Base-by-base conservation (phyloP, 2,113 vertebrate species). In the Cinclus mexicanus region DNA sequence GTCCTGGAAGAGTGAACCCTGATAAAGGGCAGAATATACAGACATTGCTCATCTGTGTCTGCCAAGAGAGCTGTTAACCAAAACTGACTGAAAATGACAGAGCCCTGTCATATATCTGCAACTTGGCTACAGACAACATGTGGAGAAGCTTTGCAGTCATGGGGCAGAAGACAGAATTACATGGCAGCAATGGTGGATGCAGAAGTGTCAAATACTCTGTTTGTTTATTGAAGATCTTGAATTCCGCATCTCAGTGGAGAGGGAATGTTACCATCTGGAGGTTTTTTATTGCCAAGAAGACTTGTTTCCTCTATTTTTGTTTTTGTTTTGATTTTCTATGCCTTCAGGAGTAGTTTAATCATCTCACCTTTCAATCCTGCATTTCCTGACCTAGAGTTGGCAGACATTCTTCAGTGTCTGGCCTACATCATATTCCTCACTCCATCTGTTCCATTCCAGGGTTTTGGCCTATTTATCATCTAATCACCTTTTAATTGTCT, bases 231-330 rank as follows among this genome's bases (percentile, higher is more conserved):
- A 67, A 25, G 22, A 82, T 63, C 52, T 71, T 94, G 49, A 78
- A 42, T 89, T 87, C 63, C 1, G 1, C 47, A 72, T 79, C 74
- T 95, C 7, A 7, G 28, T 75, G 47, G 77, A 93, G 74, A 39
- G 60, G 71, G 46, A 89, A 69, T 78, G 57, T 89, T 90, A 83
- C 91, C 96, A 95, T 97, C 91, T 95, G 96, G 88, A 89, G 53
- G 23, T 24, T 5, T 92, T 94, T 70, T 87, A 80, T 83, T 97
- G 94, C 93, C 94, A 96, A 79, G 69, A 83, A 41, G 46, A 83
- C 33, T 67, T 81, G 26, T 69, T 95, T 91, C 50, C 77, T 93
- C 33, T 10, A 22, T n/a, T 92, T 95, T 93, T 83, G 52, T 92
- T 94, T 93, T 94, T 93, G 41, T 89, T 95, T 94, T 89, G 72